These are phyloP conservation scores for Liasis olivaceus DNA, from an alignment of 2,797 vertebrate species.

Conservation along the genomic window DNA sequence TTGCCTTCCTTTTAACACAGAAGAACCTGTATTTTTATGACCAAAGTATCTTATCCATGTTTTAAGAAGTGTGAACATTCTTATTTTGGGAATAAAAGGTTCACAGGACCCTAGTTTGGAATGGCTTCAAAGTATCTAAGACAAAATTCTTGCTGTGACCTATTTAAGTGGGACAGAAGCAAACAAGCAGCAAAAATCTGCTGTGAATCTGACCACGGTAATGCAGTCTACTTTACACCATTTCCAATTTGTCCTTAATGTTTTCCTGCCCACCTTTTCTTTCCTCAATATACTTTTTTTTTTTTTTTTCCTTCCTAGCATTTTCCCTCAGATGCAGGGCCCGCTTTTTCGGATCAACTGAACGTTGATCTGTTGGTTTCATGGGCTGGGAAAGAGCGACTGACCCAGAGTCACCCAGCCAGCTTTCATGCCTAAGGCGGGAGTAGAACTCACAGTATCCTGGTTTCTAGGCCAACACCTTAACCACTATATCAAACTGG, in stretches of 20 bases:
- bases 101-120: neutral
- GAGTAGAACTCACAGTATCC: too few relatives aligned
- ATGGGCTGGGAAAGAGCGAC: too few relatives aligned
- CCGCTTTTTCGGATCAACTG: too few relatives aligned
- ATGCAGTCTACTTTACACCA: neutral
- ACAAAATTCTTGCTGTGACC: neutral
- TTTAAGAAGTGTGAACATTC: neutral
- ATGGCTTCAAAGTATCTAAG: neutral
- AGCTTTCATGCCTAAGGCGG: too few relatives aligned
- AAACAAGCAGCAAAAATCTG: neutral
- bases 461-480: too few relatives aligned
- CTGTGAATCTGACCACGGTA: neutral
- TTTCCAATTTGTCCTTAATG: neutral
- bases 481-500: too few relatives aligned
- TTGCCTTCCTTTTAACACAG: neutral
- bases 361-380: too few relatives aligned
- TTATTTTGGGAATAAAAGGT: neutral
- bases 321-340: too few relatives aligned
- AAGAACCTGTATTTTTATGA: neutral
- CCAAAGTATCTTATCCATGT: neutral
- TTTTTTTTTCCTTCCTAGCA: too few relatives aligned
- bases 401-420: too few relatives aligned
- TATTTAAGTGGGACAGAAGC: neutral
- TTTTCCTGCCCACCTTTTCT: too few relatives aligned
- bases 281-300: too few relatives aligned